Evolutionary conservation across 2,888 invertebrate genomes (phyloP).

Genomic region (Glaucopsyche alexis): DNA sequence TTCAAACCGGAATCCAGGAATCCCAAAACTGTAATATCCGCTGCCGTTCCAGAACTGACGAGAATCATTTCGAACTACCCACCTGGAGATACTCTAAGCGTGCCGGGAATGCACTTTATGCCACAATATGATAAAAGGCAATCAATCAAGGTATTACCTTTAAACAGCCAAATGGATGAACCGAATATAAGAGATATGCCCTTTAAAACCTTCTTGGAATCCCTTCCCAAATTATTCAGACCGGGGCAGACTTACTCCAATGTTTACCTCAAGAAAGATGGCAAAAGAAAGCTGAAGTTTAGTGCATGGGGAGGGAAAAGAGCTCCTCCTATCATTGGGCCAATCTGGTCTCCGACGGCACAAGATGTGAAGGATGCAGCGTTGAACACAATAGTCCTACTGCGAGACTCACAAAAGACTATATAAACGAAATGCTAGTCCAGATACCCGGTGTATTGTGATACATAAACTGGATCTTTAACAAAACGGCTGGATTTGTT

Average conservation of each 20-base stretch:
- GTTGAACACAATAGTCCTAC: slow-evolving; percentile 58
- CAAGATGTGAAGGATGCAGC: slow-evolving; percentile 56
- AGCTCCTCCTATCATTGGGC: slow-evolving; percentile 71
- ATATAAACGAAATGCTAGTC: slow-evolving; percentile 19
- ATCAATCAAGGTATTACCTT: slow-evolving; percentile 60
- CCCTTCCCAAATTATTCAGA: slow-evolving; percentile 58
- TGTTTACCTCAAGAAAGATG: slow-evolving; percentile 66
- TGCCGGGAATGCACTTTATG: slow-evolving; percentile 59
- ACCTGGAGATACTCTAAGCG: slow-evolving; percentile 50
- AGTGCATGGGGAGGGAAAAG: slow-evolving; percentile 74
- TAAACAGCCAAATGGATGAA: slow-evolving; percentile 55
- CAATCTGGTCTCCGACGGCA: slow-evolving; percentile 66
- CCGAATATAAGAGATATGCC: slow-evolving; percentile 56
- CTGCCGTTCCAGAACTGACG: slow-evolving; percentile 62
- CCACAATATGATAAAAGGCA: slow-evolving; percentile 62
- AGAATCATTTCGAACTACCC: slow-evolving; percentile 60
- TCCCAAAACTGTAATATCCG: slow-evolving; percentile 58
- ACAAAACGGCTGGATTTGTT: slow-evolving; percentile 59
- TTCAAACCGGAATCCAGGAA: slow-evolving; percentile 61
- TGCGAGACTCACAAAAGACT: slow-evolving; percentile 44
- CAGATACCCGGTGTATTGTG: slow-evolving; percentile 31
- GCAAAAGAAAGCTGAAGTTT: slow-evolving; percentile 72
- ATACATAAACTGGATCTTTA: slow-evolving; percentile 43
- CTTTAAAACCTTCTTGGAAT: slow-evolving; percentile 57
- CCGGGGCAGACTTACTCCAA: slow-evolving; percentile 66